phyloP scores from a whole-genome alignment of 2,113 vertebrate genomes.

The Ranitomeya variabilis region DNA sequence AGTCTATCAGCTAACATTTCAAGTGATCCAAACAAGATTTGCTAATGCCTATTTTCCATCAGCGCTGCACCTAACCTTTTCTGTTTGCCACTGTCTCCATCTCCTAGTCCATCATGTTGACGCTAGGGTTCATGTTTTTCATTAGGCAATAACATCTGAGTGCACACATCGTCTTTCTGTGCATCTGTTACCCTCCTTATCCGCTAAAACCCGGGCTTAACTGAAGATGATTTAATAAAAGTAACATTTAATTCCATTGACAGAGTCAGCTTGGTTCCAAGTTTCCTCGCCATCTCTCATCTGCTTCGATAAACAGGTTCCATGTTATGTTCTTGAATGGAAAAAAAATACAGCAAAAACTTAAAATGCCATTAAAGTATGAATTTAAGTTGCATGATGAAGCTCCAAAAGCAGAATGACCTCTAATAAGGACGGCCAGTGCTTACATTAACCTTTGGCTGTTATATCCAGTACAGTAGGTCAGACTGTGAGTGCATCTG shows the following conservation, averaged over 20 bases:
- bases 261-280: constrained; percentile 28
- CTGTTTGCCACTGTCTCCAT: constrained; percentile 22
- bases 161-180: not conserved
- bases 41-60: constrained; percentile 19
- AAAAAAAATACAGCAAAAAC: not conserved
- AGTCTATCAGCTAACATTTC: constrained; percentile 3
- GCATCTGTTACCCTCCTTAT: constrained; percentile 28
- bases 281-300: constrained; percentile 17
- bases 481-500: not conserved
- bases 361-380: constrained; percentile 21
- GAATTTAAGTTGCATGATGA: not conserved
- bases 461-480: not conserved
- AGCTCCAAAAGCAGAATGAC: not conserved
- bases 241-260: constrained; percentile 29
- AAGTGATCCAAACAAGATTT: constrained; percentile 33
- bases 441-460: constrained; percentile 11
- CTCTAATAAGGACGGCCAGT: not conserved
- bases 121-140: constrained; percentile 34
- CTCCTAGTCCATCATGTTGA: constrained; percentile 26
- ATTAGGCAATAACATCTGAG: constrained; percentile 37
- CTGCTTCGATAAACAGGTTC: constrained; percentile 8
- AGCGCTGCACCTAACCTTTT: not conserved
- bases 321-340: not conserved
- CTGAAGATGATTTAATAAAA: constrained; percentile 29
- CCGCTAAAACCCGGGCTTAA: constrained; percentile 17